These are phyloP conservation scores for Dicentrarchus labrax DNA, from an alignment of 2,113 vertebrate species.

Conservation along the genomic window DNA sequence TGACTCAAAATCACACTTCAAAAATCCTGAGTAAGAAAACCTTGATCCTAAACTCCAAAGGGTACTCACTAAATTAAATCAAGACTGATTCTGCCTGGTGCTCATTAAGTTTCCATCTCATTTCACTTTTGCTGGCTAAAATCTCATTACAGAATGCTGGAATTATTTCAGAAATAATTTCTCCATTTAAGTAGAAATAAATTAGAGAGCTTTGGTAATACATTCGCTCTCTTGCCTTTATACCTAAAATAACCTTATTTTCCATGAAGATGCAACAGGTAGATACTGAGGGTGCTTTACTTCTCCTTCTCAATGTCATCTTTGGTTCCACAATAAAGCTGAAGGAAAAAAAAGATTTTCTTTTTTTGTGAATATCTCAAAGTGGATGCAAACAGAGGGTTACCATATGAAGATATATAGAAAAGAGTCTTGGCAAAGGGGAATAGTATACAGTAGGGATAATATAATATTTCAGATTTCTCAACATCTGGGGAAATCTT, in stretches of 20 bases:
- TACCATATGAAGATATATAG: not conserved
- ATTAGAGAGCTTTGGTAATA: conserved; percentile 78
- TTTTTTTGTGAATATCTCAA: not conserved
- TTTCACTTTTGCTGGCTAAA: conserved; percentile 79
- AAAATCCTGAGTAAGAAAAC: conserved; percentile 36
- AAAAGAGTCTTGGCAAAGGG: too few species aligned
- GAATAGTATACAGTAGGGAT: too few species aligned
- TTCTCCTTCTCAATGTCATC: conserved; percentile 71
- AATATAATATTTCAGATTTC: not conserved
- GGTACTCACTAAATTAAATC: conserved; percentile 74
- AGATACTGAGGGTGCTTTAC: conserved; percentile 70
- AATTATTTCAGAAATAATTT: conserved; percentile 85
- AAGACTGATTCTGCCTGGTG: conserved; percentile 63
- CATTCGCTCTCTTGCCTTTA: conserved; percentile 79
- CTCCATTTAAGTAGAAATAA: conserved; percentile 86
- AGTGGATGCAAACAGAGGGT: not conserved
- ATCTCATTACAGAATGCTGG: conserved; percentile 78
- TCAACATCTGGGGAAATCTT: not conserved
- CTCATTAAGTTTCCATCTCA: conserved; percentile 80
- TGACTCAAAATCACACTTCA: conserved; percentile 47
- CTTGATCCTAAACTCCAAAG: conserved; percentile 47
- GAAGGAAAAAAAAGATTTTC: not conserved
- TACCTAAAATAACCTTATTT: conserved; percentile 81
- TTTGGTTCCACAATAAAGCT: conserved; percentile 3
- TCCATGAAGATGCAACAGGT: conserved; percentile 67